Conservation (phyloP, 2,797 vertebrate genomes). For the Acanthornis magna region DNA sequence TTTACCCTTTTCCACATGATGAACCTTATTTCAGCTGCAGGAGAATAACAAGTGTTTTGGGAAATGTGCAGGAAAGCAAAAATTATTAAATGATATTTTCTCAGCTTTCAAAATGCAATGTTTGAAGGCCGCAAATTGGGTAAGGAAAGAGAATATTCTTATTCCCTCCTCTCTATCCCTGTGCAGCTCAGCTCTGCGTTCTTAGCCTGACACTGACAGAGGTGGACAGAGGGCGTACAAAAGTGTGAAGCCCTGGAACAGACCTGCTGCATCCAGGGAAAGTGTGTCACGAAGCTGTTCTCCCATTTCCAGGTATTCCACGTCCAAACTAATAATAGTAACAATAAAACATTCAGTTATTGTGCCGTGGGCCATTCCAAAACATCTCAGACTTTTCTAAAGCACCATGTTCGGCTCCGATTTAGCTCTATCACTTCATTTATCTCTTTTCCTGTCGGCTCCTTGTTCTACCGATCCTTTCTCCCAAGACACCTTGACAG, state of each 20-base stretch:
- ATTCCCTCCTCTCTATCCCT: background rate
- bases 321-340: background rate
- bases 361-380: background rate
- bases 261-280: background rate
- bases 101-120: background rate
- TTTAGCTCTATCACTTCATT: background rate
- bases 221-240: background rate
- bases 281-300: accelerated
- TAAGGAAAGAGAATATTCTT: background rate
- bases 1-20: background rate
- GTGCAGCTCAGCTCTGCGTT: background rate
- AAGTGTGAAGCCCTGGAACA: background rate
- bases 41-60: background rate
- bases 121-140: background rate
- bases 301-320: background rate
- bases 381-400: background rate
- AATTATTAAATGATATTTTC: background rate
- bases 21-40: background rate
- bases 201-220: background rate
- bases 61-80: background rate
- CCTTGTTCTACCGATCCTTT: background rate
- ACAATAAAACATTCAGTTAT: background rate
- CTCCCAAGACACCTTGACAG: background rate
- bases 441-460: background rate
- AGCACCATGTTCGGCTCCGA: background rate